phyloP scores from a whole-genome alignment of 1,140 invertebrate species.

The Procambarus virginalis region DNA sequence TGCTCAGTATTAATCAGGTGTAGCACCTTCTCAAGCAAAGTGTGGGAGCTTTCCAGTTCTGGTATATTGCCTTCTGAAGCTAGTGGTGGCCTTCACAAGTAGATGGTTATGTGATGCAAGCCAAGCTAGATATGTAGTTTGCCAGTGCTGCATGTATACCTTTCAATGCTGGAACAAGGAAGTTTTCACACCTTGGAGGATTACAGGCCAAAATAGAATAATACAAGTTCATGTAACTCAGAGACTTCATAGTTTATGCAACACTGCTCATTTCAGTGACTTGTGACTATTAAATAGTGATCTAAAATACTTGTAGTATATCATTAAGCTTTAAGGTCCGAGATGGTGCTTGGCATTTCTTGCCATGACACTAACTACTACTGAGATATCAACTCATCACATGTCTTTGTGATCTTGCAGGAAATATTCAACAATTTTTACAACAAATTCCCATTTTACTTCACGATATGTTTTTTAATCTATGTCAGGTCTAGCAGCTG shows the following conservation, averaged over 20 bases:
- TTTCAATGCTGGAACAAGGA: neutral
- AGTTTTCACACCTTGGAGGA: neutral
- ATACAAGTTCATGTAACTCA: neutral
- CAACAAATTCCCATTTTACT: neutral
- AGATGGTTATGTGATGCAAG: neutral
- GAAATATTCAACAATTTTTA: neutral
- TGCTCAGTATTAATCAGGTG: conserved; percentile 9
- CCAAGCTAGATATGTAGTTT: neutral
- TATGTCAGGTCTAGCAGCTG: neutral
- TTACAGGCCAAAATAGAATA: neutral
- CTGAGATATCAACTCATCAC: neutral
- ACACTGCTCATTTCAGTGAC: neutral
- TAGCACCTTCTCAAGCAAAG: neutral
- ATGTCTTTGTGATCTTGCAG: conserved; percentile 1
- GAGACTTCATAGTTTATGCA: neutral
- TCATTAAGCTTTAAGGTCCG: neutral
- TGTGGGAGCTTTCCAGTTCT: neutral
- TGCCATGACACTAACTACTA: neutral
- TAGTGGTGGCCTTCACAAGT: neutral
- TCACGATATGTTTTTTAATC: neutral
- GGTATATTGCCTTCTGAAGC: neutral
- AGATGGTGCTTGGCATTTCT: neutral
- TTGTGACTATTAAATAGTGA: neutral
- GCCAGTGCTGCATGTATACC: neutral
- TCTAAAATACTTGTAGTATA: neutral